These are phyloP conservation scores for Addax nasomaculatus DNA, from an alignment of 2,113 vertebrate genomes.

Conservation along the genomic window DNA sequence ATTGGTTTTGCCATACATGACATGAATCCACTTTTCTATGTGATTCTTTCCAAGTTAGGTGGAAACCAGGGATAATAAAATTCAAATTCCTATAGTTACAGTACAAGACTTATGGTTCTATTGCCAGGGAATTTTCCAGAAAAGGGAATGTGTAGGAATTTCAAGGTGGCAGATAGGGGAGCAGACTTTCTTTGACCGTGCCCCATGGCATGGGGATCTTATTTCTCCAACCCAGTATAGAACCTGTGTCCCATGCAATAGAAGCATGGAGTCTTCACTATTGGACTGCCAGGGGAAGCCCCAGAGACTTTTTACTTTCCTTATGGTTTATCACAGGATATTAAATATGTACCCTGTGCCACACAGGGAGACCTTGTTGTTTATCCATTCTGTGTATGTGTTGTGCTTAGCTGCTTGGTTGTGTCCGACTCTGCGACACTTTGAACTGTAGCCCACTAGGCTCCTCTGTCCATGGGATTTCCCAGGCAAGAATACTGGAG, in stretches of 20 bases:
- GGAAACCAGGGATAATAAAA: background rate
- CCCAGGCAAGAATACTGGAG: background rate
- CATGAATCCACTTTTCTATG: too few species aligned
- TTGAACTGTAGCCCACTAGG: background rate
- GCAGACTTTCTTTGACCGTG: accelerated
- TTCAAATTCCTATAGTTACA: background rate
- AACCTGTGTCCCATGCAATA: background rate
- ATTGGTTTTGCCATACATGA: too few species aligned
- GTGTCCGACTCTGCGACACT: background rate
- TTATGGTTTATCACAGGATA: background rate
- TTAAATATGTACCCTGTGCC: background rate
- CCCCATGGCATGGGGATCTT: background rate
- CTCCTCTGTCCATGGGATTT: background rate
- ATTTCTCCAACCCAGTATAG: background rate
- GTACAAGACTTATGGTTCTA: background rate
- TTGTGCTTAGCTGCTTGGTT: background rate
- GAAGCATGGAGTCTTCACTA: background rate
- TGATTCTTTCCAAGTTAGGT: background rate
- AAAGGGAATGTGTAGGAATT: background rate
- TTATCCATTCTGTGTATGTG: background rate
- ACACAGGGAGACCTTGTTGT: background rate
- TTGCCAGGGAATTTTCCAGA: background rate
- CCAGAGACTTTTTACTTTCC: background rate
- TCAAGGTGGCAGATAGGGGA: background rate
- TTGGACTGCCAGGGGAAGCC: background rate